Conservation (phyloP, 2,113 vertebrate species). For the Halcyon malimbica region DNA sequence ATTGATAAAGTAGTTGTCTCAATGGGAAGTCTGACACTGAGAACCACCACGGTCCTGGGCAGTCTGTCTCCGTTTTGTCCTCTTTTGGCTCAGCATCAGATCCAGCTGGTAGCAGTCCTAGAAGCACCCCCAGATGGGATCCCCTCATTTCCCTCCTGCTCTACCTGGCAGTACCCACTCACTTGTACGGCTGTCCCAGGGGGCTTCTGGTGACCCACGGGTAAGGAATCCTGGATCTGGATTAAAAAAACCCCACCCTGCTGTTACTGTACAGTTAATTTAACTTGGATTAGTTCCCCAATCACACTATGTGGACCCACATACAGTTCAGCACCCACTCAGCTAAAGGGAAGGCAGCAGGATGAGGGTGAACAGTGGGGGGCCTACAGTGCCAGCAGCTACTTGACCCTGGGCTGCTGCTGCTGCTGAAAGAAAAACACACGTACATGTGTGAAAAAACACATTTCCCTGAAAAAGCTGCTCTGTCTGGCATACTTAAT, state of each 20-base stretch:
- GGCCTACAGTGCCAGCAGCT: neutral
- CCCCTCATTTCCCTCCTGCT: neutral
- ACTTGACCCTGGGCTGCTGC: neutral
- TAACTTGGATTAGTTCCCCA: neutral
- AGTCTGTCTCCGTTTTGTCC: neutral
- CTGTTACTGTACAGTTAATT: neutral
- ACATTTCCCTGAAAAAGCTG: neutral
- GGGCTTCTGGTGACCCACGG: neutral
- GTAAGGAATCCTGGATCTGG: neutral
- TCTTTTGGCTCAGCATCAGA: neutral
- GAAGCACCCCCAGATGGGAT: neutral
- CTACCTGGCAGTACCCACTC: neutral
- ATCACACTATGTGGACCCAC: too few relatives aligned
- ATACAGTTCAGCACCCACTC: neutral
- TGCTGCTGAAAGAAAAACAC: neutral
- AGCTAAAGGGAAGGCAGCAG: neutral
- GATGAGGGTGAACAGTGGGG: neutral
- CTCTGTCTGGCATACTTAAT: neutral
- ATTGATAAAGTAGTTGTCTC: neutral
- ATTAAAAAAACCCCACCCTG: neutral
- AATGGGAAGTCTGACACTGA: conserved; percentile 1
- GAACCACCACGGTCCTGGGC: neutral
- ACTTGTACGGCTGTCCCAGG: fast-evolving
- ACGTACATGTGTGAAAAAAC: neutral
- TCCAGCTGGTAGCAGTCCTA: neutral